These are phyloP conservation scores for Latrodectus hesperus DNA, from an alignment of 2,888 invertebrate species.

Conservation along the genomic window DNA sequence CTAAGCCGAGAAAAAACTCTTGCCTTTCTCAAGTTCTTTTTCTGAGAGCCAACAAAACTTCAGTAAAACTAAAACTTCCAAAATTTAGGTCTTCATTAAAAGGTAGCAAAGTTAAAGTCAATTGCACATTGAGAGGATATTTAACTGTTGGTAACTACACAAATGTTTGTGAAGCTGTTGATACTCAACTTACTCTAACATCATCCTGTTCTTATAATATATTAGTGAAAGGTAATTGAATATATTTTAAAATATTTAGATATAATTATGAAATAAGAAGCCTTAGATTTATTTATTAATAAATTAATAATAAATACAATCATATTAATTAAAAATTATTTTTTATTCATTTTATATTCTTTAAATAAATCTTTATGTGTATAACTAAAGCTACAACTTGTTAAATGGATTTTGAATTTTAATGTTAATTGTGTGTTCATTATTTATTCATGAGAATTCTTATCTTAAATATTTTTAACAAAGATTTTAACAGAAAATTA, in stretches of 20 bases:
- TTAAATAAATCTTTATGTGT: too few relatives aligned
- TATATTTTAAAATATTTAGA: neutral
- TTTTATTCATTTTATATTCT: too few relatives aligned
- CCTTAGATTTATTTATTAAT: too few relatives aligned
- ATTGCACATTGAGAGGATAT: constrained; percentile 25
- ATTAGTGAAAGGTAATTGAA: constrained; percentile 30
- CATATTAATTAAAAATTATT: too few relatives aligned
- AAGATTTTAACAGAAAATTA: too few relatives aligned
- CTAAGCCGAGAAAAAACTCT: constrained; percentile 13
- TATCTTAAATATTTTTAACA: too few relatives aligned
- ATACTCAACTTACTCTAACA: constrained; percentile 24
- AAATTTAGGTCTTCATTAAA: constrained; percentile 43
- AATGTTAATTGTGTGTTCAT: too few relatives aligned
- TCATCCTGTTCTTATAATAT: constrained; percentile 37
- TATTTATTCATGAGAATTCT: too few relatives aligned
- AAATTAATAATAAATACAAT: too few relatives aligned
- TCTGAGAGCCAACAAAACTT: neutral
- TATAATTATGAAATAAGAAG: neutral
- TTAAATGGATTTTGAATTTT: too few relatives aligned
- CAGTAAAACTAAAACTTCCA: constrained; percentile 23
- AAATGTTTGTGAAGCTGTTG: constrained; percentile 40
- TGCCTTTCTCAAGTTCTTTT: constrained; percentile 19
- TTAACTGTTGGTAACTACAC: constrained; percentile 37
- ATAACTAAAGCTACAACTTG: too few relatives aligned
- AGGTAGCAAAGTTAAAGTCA: constrained; percentile 27